phyloP scores from a whole-genome alignment of 2,797 vertebrate species.

The Sternotherus odoratus region DNA sequence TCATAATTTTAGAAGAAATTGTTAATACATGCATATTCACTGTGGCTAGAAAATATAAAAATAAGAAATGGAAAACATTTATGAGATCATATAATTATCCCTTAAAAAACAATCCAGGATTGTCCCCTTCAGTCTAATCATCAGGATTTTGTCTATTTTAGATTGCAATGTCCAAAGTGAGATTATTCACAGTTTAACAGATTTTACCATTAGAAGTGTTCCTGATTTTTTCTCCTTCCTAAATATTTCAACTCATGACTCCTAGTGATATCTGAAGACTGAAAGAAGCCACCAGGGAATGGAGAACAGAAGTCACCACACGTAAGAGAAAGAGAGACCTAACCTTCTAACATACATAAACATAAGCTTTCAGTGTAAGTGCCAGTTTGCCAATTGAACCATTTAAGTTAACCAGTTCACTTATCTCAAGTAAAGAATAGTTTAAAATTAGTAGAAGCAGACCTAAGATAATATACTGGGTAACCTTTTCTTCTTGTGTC shows the following conservation, averaged over 20 bases:
- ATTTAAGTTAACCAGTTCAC: background rate
- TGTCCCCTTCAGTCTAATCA: background rate
- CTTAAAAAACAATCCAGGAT: background rate
- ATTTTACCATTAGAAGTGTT: background rate
- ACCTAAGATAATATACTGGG: background rate
- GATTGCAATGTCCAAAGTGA: background rate
- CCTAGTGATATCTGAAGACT: background rate
- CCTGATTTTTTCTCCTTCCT: background rate
- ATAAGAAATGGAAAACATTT: background rate
- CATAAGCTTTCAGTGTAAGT: background rate
- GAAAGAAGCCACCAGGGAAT: background rate
- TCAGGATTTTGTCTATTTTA: background rate
- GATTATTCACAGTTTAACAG: background rate
- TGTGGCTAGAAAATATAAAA: background rate
- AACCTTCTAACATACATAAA: background rate
- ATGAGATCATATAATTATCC: background rate
- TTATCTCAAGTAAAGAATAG: background rate
- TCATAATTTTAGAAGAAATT: background rate
- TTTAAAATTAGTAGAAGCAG: constrained; percentile 30
- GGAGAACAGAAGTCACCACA: background rate
- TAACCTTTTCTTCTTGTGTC: background rate
- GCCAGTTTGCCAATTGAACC: background rate
- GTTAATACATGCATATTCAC: background rate
- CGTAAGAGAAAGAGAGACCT: background rate
- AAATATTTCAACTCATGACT: constrained; percentile 1